phyloP scores from a whole-genome alignment of 1,140 invertebrate genomes.

The Chionoecetes opilio region DNA sequence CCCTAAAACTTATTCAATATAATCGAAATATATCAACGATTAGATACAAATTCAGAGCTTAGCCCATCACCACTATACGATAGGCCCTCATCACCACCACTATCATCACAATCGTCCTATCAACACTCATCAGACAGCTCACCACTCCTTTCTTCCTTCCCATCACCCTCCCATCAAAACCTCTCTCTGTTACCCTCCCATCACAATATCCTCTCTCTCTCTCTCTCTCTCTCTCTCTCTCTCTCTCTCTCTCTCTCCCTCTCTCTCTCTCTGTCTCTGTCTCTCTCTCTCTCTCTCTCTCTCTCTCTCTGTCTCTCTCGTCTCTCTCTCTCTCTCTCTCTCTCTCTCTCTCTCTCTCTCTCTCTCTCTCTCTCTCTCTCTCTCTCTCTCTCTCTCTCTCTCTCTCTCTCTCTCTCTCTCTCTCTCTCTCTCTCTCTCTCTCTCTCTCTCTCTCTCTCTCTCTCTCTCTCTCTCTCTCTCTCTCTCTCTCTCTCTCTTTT shows the following conservation, averaged over 20 bases:
- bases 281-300: neutral
- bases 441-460: neutral
- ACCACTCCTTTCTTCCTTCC: neutral
- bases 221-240: constrained; percentile 51
- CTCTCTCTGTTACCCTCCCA: too few species aligned
- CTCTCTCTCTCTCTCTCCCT: neutral
- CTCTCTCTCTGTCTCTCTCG: neutral
- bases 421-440: too few species aligned
- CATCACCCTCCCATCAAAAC: neutral
- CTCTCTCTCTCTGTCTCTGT: neutral
- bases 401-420: too few species aligned
- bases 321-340: neutral
- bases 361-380: neutral
- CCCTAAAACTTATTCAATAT: neutral
- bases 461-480: constrained; percentile 38
- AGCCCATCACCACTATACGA: neutral
- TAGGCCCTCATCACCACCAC: neutral
- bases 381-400: too few species aligned
- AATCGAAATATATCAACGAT: too few species aligned
- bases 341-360: neutral
- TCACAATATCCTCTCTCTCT: neutral
- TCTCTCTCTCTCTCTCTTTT: too few species aligned
- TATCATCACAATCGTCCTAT: neutral
- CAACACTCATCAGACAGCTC: neutral
- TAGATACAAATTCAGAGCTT: neutral